phyloP scores from a whole-genome alignment of 2,797 vertebrate genomes.

The Onychomys arenicola region DNA sequence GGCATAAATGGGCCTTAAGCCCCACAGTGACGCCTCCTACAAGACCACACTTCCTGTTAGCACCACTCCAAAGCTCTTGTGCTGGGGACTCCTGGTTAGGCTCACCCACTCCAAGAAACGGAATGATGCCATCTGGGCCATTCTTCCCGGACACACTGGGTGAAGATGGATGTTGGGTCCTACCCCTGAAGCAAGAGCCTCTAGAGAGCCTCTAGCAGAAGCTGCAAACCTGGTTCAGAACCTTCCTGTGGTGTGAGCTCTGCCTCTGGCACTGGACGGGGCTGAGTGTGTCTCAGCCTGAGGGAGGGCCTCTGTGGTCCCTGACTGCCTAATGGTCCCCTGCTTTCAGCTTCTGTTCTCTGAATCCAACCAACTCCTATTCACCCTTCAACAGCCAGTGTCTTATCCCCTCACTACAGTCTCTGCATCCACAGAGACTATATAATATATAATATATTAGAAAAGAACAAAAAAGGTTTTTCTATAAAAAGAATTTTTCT shows the following conservation, averaged over 20 bases:
- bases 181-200: not conserved
- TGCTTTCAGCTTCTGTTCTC: not conserved
- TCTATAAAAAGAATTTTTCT: too few relatives aligned
- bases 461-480: too few relatives aligned
- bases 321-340: not conserved
- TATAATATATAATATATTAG: too few relatives aligned
- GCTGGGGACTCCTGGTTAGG: not conserved
- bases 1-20: not conserved
- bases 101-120: not conserved
- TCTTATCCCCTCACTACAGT: not conserved
- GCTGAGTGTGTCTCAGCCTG: not conserved
- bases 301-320: not conserved
- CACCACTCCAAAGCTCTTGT: not conserved
- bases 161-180: not conserved
- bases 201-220: not conserved
- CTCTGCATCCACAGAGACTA: not conserved
- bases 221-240: not conserved
- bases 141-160: not conserved
- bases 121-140: not conserved
- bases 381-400: not conserved
- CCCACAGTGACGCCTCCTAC: too few relatives aligned
- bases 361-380: not conserved
- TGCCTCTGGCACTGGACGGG: not conserved
- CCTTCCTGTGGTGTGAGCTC: not conserved
- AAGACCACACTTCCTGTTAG: too few relatives aligned